A percentile compares a stretch with the other conserved stretches of the same genome.
Conservation (phyloP, 2,113 vertebrate genomes). For the Neogobius melanostomus region DNA sequence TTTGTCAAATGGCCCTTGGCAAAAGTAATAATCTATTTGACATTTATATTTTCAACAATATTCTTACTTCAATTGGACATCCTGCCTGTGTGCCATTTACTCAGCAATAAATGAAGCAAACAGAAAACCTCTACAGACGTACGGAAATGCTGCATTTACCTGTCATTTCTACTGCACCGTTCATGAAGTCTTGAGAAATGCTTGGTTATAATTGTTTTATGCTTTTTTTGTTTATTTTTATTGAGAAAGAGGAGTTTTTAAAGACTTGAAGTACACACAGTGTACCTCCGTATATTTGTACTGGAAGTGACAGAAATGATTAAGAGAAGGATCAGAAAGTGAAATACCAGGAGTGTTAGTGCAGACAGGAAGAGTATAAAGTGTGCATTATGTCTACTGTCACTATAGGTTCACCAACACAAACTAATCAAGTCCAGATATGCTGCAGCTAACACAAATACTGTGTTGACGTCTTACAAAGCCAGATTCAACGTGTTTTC, state of each 20-base stretch:
- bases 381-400: conserved; percentile 15
- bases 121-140: conserved; percentile 50
- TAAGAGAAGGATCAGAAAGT: conserved; percentile 33
- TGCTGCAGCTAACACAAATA: conserved; percentile 41
- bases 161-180: conserved; percentile 40
- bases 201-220: conserved; percentile 63
- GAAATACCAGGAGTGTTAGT: conserved; percentile 40
- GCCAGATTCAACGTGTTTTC: conserved; percentile 42
- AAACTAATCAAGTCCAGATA: conserved; percentile 28
- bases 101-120: conserved; percentile 77
- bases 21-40: conserved; percentile 66
- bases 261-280: conserved; percentile 55
- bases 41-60: conserved; percentile 50
- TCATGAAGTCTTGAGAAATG: conserved; percentile 54
- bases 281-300: conserved; percentile 63
- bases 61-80: conserved; percentile 53
- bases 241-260: conserved; percentile 40
- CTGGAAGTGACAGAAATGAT: conserved; percentile 28
- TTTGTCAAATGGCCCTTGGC: conserved; percentile 42
- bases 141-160: conserved; percentile 70
- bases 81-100: conserved; percentile 75
- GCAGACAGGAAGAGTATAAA: conserved; percentile 63
- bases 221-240: conserved; percentile 60
- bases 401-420: conserved; percentile 14
- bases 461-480: conserved; percentile 45